Base-by-base conservation (phyloP, 2,888 invertebrate genomes). In the Cataglyphis rosenhaueri region DNA sequence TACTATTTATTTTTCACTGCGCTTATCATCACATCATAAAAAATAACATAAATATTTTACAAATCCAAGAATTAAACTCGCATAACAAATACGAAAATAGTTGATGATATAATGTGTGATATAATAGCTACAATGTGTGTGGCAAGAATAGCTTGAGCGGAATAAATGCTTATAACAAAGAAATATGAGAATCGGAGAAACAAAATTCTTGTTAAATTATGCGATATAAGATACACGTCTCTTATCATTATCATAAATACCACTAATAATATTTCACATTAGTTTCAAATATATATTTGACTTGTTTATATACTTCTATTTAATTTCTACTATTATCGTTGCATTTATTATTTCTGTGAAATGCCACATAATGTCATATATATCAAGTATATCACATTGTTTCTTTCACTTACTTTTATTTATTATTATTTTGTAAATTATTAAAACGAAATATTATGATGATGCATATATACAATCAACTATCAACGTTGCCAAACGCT, bases 401-500 rank as follows among this genome's bases (percentile, higher is more conserved):
- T 65, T 1, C 3, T 62, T 48, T 41, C 41, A 59, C 4, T 44
- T 59, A 59, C 4, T 44, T 12, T 29, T 55, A 38, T 5, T 38
- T 52, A 48, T 5, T 15, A 18, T 35, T 21, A 35, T 21, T 35
- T 35, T 35, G 15, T 18, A 32, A 48, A n/a, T 8, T 65, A 52
- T 65, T 52, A 35, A 38, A 48, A 18, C 0, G 2, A 48, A 35
- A 75, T 73, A 29, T 48, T 62, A 32, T 64, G 3, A 48, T 64
- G 6, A 21, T 35, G 21, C 21, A 44, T 6, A 9, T 59, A 32
- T 21, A 75, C 3, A 25, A 38, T 76, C 25, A 66, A 76, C 12
- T 35, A 35, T 41, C 41, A 44, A 10, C 38, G 12, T n/a, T 76
- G 75, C 68, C 38, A 76, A 76, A 18, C 15, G 25, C 3, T 38